Evolutionary conservation across 2,888 invertebrate species (phyloP).

Genomic region (Pseudococcus longispinus): DNA sequence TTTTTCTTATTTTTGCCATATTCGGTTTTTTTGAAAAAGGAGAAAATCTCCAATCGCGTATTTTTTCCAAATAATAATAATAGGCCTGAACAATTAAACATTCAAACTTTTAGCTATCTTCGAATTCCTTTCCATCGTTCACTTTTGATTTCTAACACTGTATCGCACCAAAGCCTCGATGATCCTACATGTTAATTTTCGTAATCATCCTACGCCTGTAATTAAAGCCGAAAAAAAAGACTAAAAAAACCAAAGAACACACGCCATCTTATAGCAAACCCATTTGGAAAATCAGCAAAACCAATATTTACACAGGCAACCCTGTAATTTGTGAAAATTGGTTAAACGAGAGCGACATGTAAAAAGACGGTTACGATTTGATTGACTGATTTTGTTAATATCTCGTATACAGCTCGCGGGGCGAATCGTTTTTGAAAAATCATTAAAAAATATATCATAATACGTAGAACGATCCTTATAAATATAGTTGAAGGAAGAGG

Average conservation of each 20-base stretch:
- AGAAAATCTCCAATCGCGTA: too few relatives aligned
- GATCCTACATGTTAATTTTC: too few relatives aligned
- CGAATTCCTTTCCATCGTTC: too few relatives aligned
- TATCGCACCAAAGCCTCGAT: too few relatives aligned
- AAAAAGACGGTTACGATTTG: not conserved
- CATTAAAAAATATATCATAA: conserved; percentile 5
- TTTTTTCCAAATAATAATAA: too few relatives aligned
- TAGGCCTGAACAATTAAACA: too few relatives aligned
- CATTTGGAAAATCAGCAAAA: not conserved
- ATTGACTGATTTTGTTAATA: conserved; percentile 30
- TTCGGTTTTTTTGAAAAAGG: too few relatives aligned
- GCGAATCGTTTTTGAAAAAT: not conserved
- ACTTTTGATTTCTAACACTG: too few relatives aligned
- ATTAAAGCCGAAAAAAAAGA: not conserved
- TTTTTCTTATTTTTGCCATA: too few relatives aligned
- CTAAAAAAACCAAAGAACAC: not conserved
- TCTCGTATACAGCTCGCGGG: not conserved
- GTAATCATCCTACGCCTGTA: too few relatives aligned
- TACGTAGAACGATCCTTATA: not conserved
- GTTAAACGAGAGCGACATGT: not conserved
- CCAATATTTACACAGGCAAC: not conserved
- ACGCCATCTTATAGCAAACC: not conserved
- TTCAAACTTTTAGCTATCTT: too few relatives aligned
- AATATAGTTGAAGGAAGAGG: not conserved
- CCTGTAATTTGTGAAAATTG: conserved; percentile 23